Conservation (phyloP, 2,113 vertebrate genomes). For the Sporophila hypoxantha region DNA sequence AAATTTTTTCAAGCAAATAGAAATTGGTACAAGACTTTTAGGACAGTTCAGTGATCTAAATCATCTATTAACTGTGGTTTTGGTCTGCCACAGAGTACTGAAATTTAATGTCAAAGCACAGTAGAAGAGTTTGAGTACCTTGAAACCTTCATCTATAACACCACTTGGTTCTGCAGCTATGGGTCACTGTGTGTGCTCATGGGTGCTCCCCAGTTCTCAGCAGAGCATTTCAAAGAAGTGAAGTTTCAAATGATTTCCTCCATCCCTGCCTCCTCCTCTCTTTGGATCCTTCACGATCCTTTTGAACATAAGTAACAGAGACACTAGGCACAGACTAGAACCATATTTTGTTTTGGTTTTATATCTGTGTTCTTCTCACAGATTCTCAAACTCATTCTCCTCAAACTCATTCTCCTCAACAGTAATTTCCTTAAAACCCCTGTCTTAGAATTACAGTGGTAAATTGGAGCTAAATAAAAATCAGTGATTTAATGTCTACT, state of each 20-base stretch:
- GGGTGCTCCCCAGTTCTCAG: background rate
- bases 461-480: background rate
- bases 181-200: accelerated
- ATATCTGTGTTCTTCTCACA: accelerated
- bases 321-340: background rate
- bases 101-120: background rate
- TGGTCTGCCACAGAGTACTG: background rate
- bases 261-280: background rate
- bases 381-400: no score
- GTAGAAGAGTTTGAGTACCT: background rate
- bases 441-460: background rate
- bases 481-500: background rate
- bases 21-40: background rate
- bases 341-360: background rate
- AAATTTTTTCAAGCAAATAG: background rate
- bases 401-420: background rate
- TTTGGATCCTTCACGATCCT: background rate
- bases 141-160: background rate
- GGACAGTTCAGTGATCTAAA: background rate
- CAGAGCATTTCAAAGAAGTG: background rate
- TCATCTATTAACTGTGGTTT: background rate
- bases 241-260: background rate
- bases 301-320: background rate
- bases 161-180: accelerated
- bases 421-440: background rate